Evolutionary conservation across 2,113 vertebrate species (phyloP), one percentile per base, ranked within the genome.

Genomic region (Trichomycterus rosablanca): DNA sequence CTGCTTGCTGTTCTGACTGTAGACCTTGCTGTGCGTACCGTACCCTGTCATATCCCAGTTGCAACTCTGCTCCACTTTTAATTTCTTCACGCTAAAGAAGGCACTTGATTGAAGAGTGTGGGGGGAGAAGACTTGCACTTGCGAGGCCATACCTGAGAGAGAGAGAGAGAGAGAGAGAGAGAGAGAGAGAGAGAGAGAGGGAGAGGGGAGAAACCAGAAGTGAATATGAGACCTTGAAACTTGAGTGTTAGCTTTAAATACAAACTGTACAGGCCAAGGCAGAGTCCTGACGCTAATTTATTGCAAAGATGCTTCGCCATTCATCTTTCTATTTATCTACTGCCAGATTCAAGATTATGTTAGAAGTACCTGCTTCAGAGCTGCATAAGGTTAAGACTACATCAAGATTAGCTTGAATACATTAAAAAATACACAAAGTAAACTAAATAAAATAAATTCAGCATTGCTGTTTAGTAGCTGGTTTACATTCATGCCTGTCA

Each of bases 1-100:
- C 90, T 89, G 90, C 85, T 93, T 92, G 86, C 87, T 91, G 88
- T 87, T 91, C 88, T 95, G 92, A 89, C 88, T 90, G 81, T 95
- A 97, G 81, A 85, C 92, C 89, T 95, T 97, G 87, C 90, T 90
- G 86, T 95, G 93, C 61, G 94, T 89, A 87, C 93, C 94, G 93
- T 96, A 97, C 85, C 95, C 95, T 74, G 96, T 97, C 96, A 98
- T 97, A 91, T 97, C 95, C 95, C 96, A 97, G 91, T 84, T 88
- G 19, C 91, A 91, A 83, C 92, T 90, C 71, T 90, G 91, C 91
- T 99, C 96, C 78, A 97, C 91, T 91, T 99, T 99, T 82, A 94
- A 89, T 88, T 97, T 98, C 90, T 98, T 98, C 90, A 95, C 94
- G 79, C 92, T 98, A 96, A 95, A 99, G 94, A 97, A 98, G 92